Base-by-base conservation (phyloP, 2,888 invertebrate genomes). In the Ellobium chinense region DNA sequence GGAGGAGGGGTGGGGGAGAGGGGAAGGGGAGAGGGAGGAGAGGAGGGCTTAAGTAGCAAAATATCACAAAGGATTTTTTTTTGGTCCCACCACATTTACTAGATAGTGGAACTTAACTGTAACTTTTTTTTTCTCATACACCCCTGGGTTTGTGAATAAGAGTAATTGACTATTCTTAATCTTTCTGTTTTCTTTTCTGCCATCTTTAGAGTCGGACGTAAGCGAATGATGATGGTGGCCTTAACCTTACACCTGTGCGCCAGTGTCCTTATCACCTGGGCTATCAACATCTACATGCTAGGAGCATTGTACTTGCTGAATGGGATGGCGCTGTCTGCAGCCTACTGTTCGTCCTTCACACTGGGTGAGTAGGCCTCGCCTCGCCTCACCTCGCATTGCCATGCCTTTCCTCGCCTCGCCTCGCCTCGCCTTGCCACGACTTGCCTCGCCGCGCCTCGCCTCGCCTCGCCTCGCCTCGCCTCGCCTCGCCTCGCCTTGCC, bases 301-400 rank as follows among this genome's bases (percentile, higher is more conserved):
- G 94, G 96, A 72, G 92, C 95, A 0, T 94, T 96, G 60, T 94
- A 96, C 66, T 95, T 96, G 2, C 89, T 95, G 7, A 94, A 96
- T 91, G 97, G 96, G 0, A 80, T 83, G 54, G 80, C 95, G 96
- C 96, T 96, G 0, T 96, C 96, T 12, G 96, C 96, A 31, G 95
- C 96, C 73, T 96, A 96, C 27, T 96, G 96, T 91, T 95, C 96
- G 63, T 96, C 96, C 36, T 96, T 96, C 86, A 96, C 96, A 7
- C 93, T 96, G 39, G 91, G 93, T 93, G 86, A 90, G 92, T 89
- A 27, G 27, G 2, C 18, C 27, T 27, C 2, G n/a, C 27, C 62
- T 62, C 24, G 62, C 62, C 27, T 62, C 27, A 62, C n/a, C n/a
- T 24, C n/a, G 12, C n/a, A 7, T 62, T 7, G 24, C n/a, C 62